Conservation (phyloP, 2,888 invertebrate species). For the Anaspis maculata region DNA sequence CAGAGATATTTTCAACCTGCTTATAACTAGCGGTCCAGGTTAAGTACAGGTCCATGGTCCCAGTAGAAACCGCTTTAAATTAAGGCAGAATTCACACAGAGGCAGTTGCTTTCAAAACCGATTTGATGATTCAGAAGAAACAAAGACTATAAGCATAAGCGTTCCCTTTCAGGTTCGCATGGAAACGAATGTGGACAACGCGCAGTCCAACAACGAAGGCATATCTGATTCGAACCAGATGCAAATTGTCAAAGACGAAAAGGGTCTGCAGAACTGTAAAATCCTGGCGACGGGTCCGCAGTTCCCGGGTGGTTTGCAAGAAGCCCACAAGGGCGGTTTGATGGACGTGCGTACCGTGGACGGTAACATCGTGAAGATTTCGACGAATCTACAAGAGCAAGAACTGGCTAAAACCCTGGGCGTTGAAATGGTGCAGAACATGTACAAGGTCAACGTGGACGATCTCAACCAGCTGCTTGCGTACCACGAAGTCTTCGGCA, state of each 20-base stretch:
- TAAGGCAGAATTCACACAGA: too few relatives aligned
- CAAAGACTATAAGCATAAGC: too few relatives aligned
- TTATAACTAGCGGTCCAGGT: too few relatives aligned
- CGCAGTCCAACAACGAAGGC: constrained; percentile 29
- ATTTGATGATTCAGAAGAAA: too few relatives aligned
- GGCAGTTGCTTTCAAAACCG: too few relatives aligned
- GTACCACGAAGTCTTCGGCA: constrained; percentile 79
- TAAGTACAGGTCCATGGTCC: too few relatives aligned
- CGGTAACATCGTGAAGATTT: constrained; percentile 67
- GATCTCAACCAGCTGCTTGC: constrained; percentile 76
- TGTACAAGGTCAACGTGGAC: constrained; percentile 69
- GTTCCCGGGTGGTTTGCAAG: constrained; percentile 39
- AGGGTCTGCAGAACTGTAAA: constrained; percentile 47
- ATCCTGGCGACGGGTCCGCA: constrained; percentile 34
- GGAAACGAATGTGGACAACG: constrained; percentile 35
- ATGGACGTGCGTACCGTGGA: constrained; percentile 59
- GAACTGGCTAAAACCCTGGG: constrained; percentile 53
- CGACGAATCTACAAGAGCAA: constrained; percentile 53
- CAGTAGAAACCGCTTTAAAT: too few relatives aligned
- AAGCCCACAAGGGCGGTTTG: constrained; percentile 43
- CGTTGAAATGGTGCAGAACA: constrained; percentile 68
- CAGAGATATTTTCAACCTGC: neutral
- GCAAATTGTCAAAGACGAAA: constrained; percentile 52
- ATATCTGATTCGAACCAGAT: constrained; percentile 25
- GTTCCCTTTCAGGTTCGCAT: constrained; percentile 29